Percentiles rank a stretch among this genome's conserved stretches.
These are phyloP conservation scores for Tillus elongatus DNA, from an alignment of 2,888 invertebrate genomes.

Conservation along the genomic window DNA sequence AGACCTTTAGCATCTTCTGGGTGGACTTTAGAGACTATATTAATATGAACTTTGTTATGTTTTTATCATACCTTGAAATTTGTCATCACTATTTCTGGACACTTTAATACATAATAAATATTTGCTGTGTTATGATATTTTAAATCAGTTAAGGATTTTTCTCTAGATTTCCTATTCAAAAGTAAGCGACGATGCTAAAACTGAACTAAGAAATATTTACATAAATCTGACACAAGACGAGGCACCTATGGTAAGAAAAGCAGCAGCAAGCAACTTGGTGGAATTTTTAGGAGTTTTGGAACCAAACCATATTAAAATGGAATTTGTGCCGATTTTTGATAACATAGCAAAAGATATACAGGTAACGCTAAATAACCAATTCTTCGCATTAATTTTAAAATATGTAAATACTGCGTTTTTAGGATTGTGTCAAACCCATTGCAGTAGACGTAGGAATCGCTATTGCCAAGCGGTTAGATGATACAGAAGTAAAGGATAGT, in stretches of 20 bases:
- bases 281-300: constrained; percentile 30
- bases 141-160: constrained; percentile 2
- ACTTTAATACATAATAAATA: too few species aligned
- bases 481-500: constrained; percentile 28
- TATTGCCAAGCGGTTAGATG: constrained; percentile 26
- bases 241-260: constrained; percentile 32
- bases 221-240: constrained; percentile 32
- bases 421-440: constrained; percentile 31
- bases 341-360: constrained; percentile 32
- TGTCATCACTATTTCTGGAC: too few species aligned
- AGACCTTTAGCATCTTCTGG: too few species aligned
- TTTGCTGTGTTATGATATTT: background rate
- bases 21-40: too few species aligned
- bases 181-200: constrained; percentile 28
- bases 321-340: constrained; percentile 33
- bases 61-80: too few species aligned
- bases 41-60: too few species aligned
- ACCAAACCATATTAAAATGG: constrained; percentile 27
- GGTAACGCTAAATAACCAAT: constrained; percentile 17
- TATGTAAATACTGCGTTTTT: constrained; percentile 11
- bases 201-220: constrained; percentile 29
- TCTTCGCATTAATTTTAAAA: constrained; percentile 4
- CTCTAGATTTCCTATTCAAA: constrained; percentile 33
- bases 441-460: constrained; percentile 23
- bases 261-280: constrained; percentile 27